These are phyloP conservation scores for Drosophila teissieri DNA, from an alignment of 1,140 invertebrate species.

Conservation along the genomic window DNA sequence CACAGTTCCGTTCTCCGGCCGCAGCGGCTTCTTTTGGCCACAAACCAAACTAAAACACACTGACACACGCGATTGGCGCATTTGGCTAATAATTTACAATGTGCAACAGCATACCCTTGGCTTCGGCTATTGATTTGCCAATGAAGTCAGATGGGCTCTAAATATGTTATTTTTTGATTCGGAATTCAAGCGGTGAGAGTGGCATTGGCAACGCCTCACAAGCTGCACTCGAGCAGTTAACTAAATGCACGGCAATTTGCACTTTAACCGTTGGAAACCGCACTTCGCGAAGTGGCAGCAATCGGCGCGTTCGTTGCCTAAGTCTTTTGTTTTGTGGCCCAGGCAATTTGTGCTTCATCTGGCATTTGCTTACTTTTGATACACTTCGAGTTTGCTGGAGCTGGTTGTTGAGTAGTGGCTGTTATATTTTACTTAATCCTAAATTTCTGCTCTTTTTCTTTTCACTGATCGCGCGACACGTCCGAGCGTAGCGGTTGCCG, in stretches of 20 bases:
- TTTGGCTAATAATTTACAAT: slow-evolving; percentile 59
- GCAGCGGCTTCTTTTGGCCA: slow-evolving; percentile 59
- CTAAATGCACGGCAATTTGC: slow-evolving; percentile 68
- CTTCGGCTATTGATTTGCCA: slow-evolving; percentile 41
- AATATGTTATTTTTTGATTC: slow-evolving; percentile 13
- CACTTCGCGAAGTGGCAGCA: slow-evolving; percentile 44
- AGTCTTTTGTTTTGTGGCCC: slow-evolving; percentile 67
- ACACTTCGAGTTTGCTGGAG: slow-evolving; percentile 38
- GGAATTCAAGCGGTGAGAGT: slow-evolving; percentile 33
- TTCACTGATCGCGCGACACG: slow-evolving; percentile 63
- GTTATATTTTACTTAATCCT: slow-evolving; percentile 4
- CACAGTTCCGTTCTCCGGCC: slow-evolving; percentile 58
- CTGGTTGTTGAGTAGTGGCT: slow-evolving; percentile 10
- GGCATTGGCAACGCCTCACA: slow-evolving; percentile 40
- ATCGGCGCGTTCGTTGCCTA: slow-evolving; percentile 62
- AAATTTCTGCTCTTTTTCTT: slow-evolving; percentile 4
- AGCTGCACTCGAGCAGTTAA: slow-evolving; percentile 30
- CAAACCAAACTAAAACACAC: slow-evolving; percentile 23
- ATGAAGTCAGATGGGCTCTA: slow-evolving; percentile 18
- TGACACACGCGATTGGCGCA: slow-evolving; percentile 28
- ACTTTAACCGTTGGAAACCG: slow-evolving; percentile 71
- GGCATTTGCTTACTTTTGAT: slow-evolving; percentile 72
- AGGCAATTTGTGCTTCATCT: slow-evolving; percentile 65
- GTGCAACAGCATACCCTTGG: slow-evolving; percentile 60
- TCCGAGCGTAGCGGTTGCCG: slow-evolving; percentile 64